These are phyloP conservation scores for Panthera tigris DNA, from an alignment of 2,113 vertebrate genomes.

Conservation along the genomic window DNA sequence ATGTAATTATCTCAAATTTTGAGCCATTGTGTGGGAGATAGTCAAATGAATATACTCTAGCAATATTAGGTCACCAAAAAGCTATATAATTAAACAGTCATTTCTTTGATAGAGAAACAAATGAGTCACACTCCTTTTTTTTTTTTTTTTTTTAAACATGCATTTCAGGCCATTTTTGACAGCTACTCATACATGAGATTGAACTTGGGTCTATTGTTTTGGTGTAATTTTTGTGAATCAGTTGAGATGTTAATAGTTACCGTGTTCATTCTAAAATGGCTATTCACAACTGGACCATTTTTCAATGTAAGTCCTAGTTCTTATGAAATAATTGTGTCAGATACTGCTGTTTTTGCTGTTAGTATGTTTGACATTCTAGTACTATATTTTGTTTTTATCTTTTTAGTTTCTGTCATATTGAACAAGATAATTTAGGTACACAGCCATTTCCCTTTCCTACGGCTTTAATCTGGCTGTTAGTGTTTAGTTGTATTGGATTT, in stretches of 20 bases:
- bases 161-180: not conserved
- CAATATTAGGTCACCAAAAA: not conserved
- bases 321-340: conserved; percentile 17
- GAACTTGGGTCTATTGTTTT: not conserved
- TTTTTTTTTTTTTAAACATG: not conserved
- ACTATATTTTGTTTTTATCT: not conserved
- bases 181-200: not conserved
- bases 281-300: not conserved
- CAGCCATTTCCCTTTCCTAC: not conserved
- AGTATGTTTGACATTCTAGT: conserved; percentile 28
- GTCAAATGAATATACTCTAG: not conserved
- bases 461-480: conserved; percentile 1
- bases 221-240: not conserved
- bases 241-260: conserved; percentile 2
- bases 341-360: conserved; percentile 9
- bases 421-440: conserved; percentile 25
- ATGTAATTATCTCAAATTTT: not conserved
- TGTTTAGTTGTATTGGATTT: conserved; percentile 48
- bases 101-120: conserved; percentile 34
- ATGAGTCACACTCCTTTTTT: not conserved
- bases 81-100: conserved; percentile 9
- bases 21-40: not conserved
- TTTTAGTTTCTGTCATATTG: not conserved
- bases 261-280: not conserved
- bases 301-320: not conserved